Evolutionary conservation across 1,140 invertebrate genomes (phyloP).

Genomic region (Drosophila ambigua): DNA sequence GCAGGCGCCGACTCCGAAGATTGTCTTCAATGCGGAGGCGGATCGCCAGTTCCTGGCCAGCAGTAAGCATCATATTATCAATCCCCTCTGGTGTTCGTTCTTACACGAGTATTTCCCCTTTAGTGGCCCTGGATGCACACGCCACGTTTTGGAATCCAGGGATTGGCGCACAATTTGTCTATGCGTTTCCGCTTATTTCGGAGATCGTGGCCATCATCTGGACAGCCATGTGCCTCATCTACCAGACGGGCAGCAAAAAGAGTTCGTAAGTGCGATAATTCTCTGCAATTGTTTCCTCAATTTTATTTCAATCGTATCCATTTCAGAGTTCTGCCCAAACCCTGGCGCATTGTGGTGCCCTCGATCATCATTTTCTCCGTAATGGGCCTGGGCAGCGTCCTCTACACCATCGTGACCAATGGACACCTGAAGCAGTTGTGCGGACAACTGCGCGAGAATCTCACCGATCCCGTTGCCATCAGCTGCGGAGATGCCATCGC

Average conservation of each 20-base stretch:
- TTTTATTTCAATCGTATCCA: not conserved
- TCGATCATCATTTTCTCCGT: constrained; percentile 72
- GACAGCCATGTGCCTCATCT: constrained; percentile 80
- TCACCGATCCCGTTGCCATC: constrained; percentile 60
- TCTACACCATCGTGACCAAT: constrained; percentile 72
- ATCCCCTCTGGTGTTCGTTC: not conserved
- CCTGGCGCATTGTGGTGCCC: constrained; percentile 82
- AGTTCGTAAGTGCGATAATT: constrained; percentile 49
- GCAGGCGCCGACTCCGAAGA: constrained; percentile 36
- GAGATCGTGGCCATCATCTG: constrained; percentile 78
- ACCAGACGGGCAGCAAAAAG: constrained; percentile 75
- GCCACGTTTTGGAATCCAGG: constrained; percentile 66
- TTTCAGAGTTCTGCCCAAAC: constrained; percentile 73
- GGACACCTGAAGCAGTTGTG: constrained; percentile 65
- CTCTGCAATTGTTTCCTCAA: not conserved
- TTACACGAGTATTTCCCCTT: not conserved
- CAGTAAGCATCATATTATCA: constrained; percentile 35
- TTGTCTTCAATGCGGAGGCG: constrained; percentile 59
- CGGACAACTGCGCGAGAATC: constrained; percentile 46
- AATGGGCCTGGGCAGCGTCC: constrained; percentile 64
- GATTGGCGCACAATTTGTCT: constrained; percentile 69
- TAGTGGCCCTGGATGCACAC: constrained; percentile 63
- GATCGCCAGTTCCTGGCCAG: constrained; percentile 67
- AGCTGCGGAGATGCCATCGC: constrained; percentile 75
- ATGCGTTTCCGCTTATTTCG: constrained; percentile 73